Evolutionary conservation across 2,113 vertebrate species (phyloP).

Genomic region (Cryptomyrus ogoouensis): DNA sequence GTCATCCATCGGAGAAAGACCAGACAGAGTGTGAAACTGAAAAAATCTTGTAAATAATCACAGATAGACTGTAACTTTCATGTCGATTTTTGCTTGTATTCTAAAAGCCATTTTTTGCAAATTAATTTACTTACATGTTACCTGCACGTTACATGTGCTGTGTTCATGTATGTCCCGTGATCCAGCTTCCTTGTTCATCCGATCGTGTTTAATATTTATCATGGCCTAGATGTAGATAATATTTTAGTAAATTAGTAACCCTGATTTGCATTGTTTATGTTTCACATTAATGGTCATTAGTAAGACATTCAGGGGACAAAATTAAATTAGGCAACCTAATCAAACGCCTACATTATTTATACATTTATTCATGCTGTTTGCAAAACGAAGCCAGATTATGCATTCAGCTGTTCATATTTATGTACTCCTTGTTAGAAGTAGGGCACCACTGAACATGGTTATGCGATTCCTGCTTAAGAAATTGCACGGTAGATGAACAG

Average conservation of each 20-base stretch:
- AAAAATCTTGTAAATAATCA: neutral
- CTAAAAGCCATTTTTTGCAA: neutral
- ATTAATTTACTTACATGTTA: neutral
- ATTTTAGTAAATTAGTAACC: neutral
- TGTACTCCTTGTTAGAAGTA: too few relatives aligned
- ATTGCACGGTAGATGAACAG: too few relatives aligned
- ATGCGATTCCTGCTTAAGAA: neutral
- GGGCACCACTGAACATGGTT: neutral
- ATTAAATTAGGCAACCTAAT: neutral
- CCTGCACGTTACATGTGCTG: neutral
- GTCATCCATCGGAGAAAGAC: neutral
- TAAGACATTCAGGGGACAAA: neutral
- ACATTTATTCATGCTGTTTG: neutral
- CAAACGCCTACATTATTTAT: constrained; percentile 2
- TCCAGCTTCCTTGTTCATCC: neutral
- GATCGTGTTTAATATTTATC: neutral
- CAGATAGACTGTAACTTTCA: neutral
- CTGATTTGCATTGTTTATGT: constrained; percentile 1
- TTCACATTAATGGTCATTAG: neutral
- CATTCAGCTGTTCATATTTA: neutral
- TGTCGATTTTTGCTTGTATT: neutral
- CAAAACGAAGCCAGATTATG: neutral
- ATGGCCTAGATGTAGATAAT: neutral
- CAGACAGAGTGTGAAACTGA: neutral
- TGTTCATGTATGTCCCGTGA: neutral